Conservation (phyloP, 2,113 vertebrate genomes). For the human (Homo sapiens) region DNA sequence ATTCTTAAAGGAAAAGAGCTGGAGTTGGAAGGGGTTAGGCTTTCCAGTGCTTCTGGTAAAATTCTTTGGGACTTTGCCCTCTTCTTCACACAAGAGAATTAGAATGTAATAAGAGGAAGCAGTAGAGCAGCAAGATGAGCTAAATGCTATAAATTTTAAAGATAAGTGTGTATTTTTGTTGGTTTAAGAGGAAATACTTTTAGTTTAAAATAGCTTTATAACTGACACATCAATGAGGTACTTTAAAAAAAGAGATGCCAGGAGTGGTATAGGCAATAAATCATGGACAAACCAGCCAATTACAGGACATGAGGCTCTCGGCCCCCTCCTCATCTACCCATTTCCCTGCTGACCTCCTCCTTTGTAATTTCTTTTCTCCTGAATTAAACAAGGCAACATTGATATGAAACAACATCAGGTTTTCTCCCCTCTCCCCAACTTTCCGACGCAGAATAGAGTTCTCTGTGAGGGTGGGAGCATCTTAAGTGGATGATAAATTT, state of each 20-base stretch:
- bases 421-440: background rate
- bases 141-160: background rate
- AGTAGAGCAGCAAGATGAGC: background rate
- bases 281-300: background rate
- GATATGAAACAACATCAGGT: background rate
- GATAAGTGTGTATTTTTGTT: background rate
- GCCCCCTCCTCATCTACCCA: background rate
- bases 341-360: background rate
- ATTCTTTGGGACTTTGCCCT: background rate
- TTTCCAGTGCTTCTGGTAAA: conserved; percentile 19
- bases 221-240: background rate
- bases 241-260: background rate
- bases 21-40: background rate
- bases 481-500: background rate
- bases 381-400: background rate
- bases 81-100: background rate
- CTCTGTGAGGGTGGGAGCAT: background rate
- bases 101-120: conserved; percentile 26
- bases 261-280: background rate
- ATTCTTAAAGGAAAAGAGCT: background rate
- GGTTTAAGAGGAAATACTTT: conserved; percentile 27
- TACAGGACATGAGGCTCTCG: background rate
- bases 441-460: background rate
- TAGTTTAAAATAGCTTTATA: conserved; percentile 24
- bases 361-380: background rate